Evolutionary conservation across 1,140 invertebrate genomes (phyloP).

Genomic region (Asbolus verrucosus): DNA sequence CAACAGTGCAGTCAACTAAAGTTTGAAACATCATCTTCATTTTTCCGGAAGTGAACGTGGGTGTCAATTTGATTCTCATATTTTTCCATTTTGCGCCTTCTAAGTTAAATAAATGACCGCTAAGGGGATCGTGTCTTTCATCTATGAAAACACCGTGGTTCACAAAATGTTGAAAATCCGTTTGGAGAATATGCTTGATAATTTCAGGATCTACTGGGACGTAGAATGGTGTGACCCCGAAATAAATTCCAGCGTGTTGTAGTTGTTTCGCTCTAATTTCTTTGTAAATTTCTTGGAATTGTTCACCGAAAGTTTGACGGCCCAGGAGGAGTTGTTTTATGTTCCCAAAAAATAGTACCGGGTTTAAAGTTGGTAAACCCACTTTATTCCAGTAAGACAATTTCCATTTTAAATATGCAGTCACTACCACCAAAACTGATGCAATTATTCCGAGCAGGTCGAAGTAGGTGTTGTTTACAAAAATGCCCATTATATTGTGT

Average conservation of each 20-base stretch:
- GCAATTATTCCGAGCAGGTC: too few species aligned
- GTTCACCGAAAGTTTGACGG: constrained; percentile 50
- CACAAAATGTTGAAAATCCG: constrained; percentile 70
- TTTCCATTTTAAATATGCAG: constrained; percentile 41
- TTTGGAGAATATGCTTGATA: constrained; percentile 67
- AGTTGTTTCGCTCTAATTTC: constrained; percentile 45
- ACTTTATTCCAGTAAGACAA: constrained; percentile 57
- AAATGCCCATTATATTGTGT: too few species aligned
- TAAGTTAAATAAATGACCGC: constrained; percentile 63
- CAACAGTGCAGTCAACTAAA: too few species aligned
- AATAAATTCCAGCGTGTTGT: constrained; percentile 62
- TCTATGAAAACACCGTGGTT: constrained; percentile 67
- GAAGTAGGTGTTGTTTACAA: too few species aligned
- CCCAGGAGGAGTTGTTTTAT: constrained; percentile 47
- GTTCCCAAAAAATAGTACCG: constrained; percentile 59
- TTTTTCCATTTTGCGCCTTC: constrained; percentile 63
- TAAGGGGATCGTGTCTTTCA: constrained; percentile 67
- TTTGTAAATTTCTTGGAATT: constrained; percentile 54
- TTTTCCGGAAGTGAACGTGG: too few species aligned
- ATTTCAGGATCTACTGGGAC: constrained; percentile 67
- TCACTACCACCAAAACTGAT: too few species aligned
- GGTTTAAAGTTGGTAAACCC: constrained; percentile 51
- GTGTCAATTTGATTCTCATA: constrained; percentile 63
- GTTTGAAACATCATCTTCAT: constrained; percentile 65
- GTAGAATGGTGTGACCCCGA: constrained; percentile 64